A percentile compares a stretch with the other conserved stretches of the same genome.
Conservation (phyloP, 2,113 vertebrate species). For the Herpetotheres cachinnans region DNA sequence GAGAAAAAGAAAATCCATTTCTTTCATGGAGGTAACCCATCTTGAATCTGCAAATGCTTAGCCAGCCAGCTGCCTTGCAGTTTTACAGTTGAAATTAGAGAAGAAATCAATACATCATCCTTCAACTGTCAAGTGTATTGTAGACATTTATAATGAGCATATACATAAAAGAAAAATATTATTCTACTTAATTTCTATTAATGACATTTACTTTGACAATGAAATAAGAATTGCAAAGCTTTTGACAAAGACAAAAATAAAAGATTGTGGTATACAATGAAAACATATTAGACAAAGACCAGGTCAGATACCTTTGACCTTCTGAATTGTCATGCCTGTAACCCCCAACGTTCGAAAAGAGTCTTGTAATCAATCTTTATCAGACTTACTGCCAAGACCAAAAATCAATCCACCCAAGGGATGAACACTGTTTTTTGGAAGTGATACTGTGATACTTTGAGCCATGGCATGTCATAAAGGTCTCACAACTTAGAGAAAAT, state of each 20-base stretch:
- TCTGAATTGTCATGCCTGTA: not conserved
- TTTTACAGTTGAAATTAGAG: not conserved
- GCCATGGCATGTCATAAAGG: not conserved
- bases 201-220: not conserved
- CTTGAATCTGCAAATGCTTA: not conserved
- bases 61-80: not conserved
- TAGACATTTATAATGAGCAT: not conserved
- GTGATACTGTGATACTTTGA: not conserved
- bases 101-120: slow-evolving; percentile 23
- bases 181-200: not conserved
- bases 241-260: not conserved
- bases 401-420: not conserved
- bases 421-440: not conserved
- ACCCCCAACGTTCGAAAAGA: not conserved
- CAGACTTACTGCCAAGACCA: not conserved
- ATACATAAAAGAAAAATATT: not conserved
- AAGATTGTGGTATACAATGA: not conserved
- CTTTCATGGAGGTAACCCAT: not conserved
- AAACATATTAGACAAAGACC: not conserved
- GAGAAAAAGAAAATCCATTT: slow-evolving; percentile 18
- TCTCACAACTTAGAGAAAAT: not conserved
- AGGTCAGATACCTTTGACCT: not conserved
- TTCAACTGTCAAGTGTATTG: not conserved
- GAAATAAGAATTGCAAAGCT: not conserved
- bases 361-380: not conserved